Evolutionary conservation across 1,140 invertebrate genomes (phyloP).

Genomic region (Ceratoteleas bidentatus): DNA sequence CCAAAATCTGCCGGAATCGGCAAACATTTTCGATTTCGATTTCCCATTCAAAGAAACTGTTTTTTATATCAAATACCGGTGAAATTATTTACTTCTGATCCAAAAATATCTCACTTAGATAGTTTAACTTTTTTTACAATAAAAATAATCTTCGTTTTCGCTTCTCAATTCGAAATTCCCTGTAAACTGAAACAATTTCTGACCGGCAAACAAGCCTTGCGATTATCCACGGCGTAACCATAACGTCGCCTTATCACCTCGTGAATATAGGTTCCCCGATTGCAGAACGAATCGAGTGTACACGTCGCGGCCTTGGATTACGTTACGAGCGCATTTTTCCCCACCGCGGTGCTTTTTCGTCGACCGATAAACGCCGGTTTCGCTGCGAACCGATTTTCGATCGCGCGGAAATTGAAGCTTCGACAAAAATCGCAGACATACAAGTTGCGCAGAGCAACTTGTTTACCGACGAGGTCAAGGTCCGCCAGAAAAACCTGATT

Average conservation of each 20-base stretch:
- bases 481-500: constrained; percentile 13
- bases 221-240: constrained; percentile 60
- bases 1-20: no score
- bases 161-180: not conserved
- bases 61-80: no score
- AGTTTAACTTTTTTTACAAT: no score
- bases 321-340: constrained; percentile 49
- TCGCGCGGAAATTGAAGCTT: not conserved
- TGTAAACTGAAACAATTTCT: constrained; percentile 16
- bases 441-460: not conserved
- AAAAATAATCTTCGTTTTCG: no score
- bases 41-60: no score
- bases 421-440: not conserved
- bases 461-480: constrained; percentile 3
- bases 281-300: constrained; percentile 57
- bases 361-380: constrained; percentile 20
- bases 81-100: no score
- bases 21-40: no score
- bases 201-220: constrained; percentile 3
- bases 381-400: constrained; percentile 12
- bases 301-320: constrained; percentile 28
- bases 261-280: constrained; percentile 35
- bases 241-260: constrained; percentile 46
- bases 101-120: no score
- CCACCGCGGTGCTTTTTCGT: constrained; percentile 42